Conservation (phyloP, 2,113 vertebrate species). For the Tragelaphus scriptus region DNA sequence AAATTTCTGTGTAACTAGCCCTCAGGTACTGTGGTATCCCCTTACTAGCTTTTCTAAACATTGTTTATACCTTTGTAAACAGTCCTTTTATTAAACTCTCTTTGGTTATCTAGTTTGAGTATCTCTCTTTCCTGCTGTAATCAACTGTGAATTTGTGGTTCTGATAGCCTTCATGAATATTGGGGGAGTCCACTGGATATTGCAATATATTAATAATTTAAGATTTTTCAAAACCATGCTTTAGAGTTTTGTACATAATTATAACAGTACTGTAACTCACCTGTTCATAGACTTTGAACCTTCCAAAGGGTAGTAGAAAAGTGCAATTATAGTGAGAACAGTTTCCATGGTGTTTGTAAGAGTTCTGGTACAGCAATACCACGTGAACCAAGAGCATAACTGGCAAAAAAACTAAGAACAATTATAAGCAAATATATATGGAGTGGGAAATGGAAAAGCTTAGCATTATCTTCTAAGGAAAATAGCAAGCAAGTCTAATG, state of each 20-base stretch:
- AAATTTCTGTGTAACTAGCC: background rate
- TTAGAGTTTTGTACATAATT: background rate
- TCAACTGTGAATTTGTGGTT: background rate
- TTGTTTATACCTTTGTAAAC: background rate
- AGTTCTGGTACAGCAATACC: slow-evolving; percentile 96
- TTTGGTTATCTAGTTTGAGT: background rate
- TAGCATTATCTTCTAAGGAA: background rate
- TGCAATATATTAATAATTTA: background rate
- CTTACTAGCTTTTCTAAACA: background rate
- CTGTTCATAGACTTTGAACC: slow-evolving; percentile 86
- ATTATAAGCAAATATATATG: slow-evolving; percentile 35
- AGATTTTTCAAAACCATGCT: background rate
- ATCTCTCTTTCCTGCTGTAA: background rate
- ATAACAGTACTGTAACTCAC: slow-evolving; percentile 74
- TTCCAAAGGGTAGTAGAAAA: slow-evolving; percentile 90
- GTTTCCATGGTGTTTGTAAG: slow-evolving; percentile 95
- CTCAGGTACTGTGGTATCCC: background rate
- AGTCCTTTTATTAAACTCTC: background rate
- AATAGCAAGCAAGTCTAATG: background rate
- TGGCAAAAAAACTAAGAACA: slow-evolving; percentile 91
- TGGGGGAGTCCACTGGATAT: background rate
- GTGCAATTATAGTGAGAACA: slow-evolving; percentile 87
- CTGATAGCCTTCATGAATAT: background rate
- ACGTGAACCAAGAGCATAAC: slow-evolving; percentile 96
- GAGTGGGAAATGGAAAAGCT: background rate